phyloP scores from a whole-genome alignment of 2,888 invertebrate genomes.

The Argyra leucocephala region DNA sequence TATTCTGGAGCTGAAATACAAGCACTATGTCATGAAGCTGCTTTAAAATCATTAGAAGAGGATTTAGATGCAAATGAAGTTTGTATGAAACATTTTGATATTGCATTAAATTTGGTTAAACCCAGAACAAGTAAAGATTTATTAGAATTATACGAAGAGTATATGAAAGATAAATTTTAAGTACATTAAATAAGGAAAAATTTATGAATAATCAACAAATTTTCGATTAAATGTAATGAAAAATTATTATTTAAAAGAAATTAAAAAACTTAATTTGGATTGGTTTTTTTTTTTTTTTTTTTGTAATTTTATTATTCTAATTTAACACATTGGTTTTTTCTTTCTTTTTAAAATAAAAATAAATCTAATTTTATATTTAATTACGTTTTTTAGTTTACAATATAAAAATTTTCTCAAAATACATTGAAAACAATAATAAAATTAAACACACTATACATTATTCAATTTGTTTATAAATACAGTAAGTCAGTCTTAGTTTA shows the following conservation, averaged over 20 bases:
- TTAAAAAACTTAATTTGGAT: too few relatives aligned
- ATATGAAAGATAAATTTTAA: slow-evolving; percentile 36
- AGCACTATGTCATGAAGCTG: slow-evolving; percentile 88
- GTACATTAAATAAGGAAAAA: neutral
- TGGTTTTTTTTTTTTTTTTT: too few relatives aligned
- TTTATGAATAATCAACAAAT: too few relatives aligned
- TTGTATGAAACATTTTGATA: slow-evolving; percentile 59
- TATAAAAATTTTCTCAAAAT: neutral
- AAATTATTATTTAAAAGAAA: too few relatives aligned
- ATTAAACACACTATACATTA: neutral
- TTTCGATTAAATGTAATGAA: too few relatives aligned
- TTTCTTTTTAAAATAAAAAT: too few relatives aligned
- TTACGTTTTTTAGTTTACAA: neutral
- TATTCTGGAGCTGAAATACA: slow-evolving; percentile 92
- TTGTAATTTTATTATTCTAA: neutral
- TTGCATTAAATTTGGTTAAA: slow-evolving; percentile 58
- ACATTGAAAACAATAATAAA: neutral
- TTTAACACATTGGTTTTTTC: neutral
- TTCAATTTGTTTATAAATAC: neutral
- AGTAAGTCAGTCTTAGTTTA: neutral
- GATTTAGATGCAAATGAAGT: slow-evolving; percentile 56
- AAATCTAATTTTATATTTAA: too few relatives aligned
- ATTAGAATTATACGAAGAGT: slow-evolving; percentile 64
- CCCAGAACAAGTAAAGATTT: slow-evolving; percentile 68
- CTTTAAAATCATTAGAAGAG: slow-evolving; percentile 71